Evolutionary conservation across 2,888 invertebrate species (phyloP).

Genomic region (Perizoma affinitatum): DNA sequence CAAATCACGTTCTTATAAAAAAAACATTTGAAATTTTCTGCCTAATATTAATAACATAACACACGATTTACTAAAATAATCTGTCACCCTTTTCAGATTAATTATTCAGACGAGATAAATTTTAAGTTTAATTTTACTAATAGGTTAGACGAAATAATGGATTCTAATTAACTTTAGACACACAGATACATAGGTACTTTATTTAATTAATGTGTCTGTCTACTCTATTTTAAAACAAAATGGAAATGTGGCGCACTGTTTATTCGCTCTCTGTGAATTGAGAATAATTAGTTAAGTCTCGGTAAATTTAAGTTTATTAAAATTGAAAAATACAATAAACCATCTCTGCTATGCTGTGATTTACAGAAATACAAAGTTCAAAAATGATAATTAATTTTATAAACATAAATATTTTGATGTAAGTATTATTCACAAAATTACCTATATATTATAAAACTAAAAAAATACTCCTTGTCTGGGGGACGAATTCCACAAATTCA

Average conservation of each 20-base stretch:
- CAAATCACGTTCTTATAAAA: slow-evolving; percentile 19
- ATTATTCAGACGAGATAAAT: too few species aligned
- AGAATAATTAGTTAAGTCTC: slow-evolving; percentile 1
- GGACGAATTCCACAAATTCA: too few species aligned
- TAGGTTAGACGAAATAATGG: slow-evolving; percentile 17
- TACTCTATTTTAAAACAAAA: slow-evolving; percentile 8
- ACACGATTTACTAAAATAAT: too few species aligned
- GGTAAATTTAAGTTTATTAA: not conserved
- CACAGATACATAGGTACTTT: not conserved
- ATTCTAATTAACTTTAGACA: slow-evolving; percentile 8
- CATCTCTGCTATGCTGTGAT: too few species aligned
- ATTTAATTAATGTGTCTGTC: slow-evolving; percentile 22
- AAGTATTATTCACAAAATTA: too few species aligned
- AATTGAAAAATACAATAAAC: not conserved
- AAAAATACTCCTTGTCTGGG: too few species aligned
- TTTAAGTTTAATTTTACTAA: slow-evolving; percentile 9
- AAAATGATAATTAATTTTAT: too few species aligned
- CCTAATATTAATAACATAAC: not conserved
- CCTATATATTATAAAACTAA: too few species aligned
- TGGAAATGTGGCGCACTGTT: slow-evolving; percentile 4
- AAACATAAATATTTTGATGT: too few species aligned
- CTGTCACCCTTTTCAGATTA: too few species aligned
- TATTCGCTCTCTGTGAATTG: not conserved
- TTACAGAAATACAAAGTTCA: too few species aligned
- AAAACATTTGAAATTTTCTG: slow-evolving; percentile 3